These are phyloP conservation scores for Neoarius graeffei DNA, from an alignment of 2,113 vertebrate genomes.

Conservation along the genomic window DNA sequence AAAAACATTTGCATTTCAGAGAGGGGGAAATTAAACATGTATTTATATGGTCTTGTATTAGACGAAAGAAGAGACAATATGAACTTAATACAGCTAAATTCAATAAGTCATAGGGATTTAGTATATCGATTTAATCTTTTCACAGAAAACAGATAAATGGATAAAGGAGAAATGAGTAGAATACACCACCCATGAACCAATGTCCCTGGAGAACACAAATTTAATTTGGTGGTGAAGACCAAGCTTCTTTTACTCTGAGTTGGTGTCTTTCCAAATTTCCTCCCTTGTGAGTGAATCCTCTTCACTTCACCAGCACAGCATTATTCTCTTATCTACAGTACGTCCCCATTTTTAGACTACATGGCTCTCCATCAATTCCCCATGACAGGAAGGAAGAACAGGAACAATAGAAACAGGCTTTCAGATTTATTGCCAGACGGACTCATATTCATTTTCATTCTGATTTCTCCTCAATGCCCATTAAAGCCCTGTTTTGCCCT, in stretches of 20 bases:
- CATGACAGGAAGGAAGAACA: constrained; percentile 49
- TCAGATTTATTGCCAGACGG: constrained; percentile 59
- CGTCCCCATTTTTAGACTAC: constrained; percentile 53
- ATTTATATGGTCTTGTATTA: constrained; percentile 13
- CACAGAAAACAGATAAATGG: neutral
- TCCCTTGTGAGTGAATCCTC: constrained; percentile 50
- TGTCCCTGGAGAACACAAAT: constrained; percentile 34
- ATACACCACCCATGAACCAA: constrained; percentile 42
- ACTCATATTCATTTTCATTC: constrained; percentile 48
- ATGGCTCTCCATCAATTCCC: constrained; percentile 53
- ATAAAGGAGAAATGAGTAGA: constrained; percentile 19
- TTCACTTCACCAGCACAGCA: constrained; percentile 44
- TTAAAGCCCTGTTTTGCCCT: constrained; percentile 16
- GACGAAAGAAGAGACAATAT: neutral
- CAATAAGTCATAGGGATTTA: neutral
- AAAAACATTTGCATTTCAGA: constrained; percentile 47
- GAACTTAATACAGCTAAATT: neutral
- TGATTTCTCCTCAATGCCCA: constrained; percentile 41
- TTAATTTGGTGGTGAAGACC: constrained; percentile 50
- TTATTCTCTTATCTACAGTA: constrained; percentile 56
- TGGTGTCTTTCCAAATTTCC: constrained; percentile 47
- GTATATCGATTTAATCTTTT: neutral
- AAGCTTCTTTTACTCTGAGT: constrained; percentile 39
- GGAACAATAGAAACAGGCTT: constrained; percentile 54
- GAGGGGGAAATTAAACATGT: constrained; percentile 8